phyloP scores from a whole-genome alignment of 2,888 invertebrate species.

The Drosophila rellima region DNA sequence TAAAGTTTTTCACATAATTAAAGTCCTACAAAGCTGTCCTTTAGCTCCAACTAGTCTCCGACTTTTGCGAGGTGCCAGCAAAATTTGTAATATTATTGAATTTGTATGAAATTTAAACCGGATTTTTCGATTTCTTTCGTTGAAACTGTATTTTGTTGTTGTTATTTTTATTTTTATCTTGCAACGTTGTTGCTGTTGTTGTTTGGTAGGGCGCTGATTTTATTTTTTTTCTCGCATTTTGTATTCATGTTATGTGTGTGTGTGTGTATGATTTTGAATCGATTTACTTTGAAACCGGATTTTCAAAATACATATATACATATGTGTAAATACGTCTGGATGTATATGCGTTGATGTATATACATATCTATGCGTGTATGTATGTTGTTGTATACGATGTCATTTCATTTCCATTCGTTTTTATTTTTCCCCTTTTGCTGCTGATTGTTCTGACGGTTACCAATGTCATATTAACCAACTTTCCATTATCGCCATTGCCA shows the following conservation, averaged over 20 bases:
- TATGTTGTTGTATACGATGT: conserved; percentile 16
- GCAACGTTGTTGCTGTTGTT: conserved; percentile 12
- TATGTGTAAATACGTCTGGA: background rate
- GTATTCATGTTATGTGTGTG: conserved; percentile 21
- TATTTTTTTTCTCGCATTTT: conserved; percentile 35
- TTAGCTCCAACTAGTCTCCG: background rate
- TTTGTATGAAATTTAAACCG: conserved; percentile 39
- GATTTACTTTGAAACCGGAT: conserved; percentile 74
- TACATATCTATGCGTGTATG: background rate
- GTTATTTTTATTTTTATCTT: conserved; percentile 42
- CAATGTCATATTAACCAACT: conserved; percentile 15
- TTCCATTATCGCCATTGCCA: conserved; percentile 30
- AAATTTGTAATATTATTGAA: conserved; percentile 23
- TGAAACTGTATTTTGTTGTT: conserved; percentile 35
- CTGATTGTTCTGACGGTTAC: conserved; percentile 1
- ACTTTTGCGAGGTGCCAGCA: background rate
- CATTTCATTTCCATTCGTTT: conserved; percentile 61
- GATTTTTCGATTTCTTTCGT: conserved; percentile 60
- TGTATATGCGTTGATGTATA: background rate
- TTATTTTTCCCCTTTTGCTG: background rate
- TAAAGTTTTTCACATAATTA: conserved; percentile 28
- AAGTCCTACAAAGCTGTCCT: conserved; percentile 5
- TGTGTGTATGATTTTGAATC: conserved; percentile 56
- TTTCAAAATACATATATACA: conserved; percentile 51
- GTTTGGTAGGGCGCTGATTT: conserved; percentile 55